Percentiles rank a stretch among this genome's conserved stretches.
Evolutionary conservation across 1,140 invertebrate genomes (phyloP).

Genomic region (Octopus bimaculoides): DNA sequence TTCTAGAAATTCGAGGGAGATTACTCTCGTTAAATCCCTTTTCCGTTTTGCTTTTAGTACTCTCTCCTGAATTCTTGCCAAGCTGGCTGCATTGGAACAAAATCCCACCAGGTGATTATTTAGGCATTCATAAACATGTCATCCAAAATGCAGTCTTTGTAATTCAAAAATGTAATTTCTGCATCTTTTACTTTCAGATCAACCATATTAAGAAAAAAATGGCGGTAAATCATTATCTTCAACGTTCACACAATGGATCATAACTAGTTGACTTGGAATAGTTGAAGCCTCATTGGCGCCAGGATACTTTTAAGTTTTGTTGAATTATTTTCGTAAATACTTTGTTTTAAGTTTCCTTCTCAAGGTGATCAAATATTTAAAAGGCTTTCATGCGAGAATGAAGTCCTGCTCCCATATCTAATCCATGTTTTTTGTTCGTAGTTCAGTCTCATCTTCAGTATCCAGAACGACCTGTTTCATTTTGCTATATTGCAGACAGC

Average conservation of each 20-base stretch:
- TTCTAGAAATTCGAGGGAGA: too few relatives aligned
- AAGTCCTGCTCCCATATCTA: conserved; percentile 6
- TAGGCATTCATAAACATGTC: neutral
- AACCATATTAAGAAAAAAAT: neutral
- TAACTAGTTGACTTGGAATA: neutral
- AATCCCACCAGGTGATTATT: neutral
- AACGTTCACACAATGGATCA: neutral
- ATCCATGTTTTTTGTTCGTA: neutral
- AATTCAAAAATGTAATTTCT: neutral
- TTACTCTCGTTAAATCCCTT: too few relatives aligned
- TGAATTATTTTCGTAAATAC: conserved; percentile 5
- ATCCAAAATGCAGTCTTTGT: neutral
- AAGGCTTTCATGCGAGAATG: neutral
- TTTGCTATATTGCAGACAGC: conserved; percentile 4
- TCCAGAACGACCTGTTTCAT: neutral
- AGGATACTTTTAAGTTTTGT: neutral
- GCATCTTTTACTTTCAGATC: neutral
- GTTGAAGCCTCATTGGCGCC: neutral
- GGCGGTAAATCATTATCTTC: neutral
- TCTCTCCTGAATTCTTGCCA: neutral
- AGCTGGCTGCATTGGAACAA: neutral
- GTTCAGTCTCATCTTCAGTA: neutral
- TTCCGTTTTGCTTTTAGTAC: neutral
- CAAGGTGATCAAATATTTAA: neutral
- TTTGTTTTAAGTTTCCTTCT: neutral